A percentile compares a stretch with the other conserved stretches of the same genome.
Evolutionary conservation across 2,113 vertebrate genomes (phyloP).

Genomic region (western clawed frog (Xenopus tropicalis)): UCB_Xtro_10.0 CM004443.2:134940001-134940500

Average conservation of each 20-base stretch:
- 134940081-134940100: no score
- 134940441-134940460: constrained; percentile 83
- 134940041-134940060: no score
- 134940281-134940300: constrained; percentile 61
- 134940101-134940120: no score
- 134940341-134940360: neutral
- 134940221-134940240: constrained; percentile 73
- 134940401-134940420: constrained; percentile 69
- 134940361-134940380: no score
- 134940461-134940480: constrained; percentile 87
- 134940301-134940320: constrained; percentile 54
- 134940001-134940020: no score
- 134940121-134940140: no score
- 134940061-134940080: no score
- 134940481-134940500: constrained; percentile 72
- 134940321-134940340: neutral
- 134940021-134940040: no score
- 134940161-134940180: no score
- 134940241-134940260: constrained; percentile 60
- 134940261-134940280: constrained; percentile 56
- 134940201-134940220: no score
- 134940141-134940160: no score
- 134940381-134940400: neutral
- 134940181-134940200: no score
- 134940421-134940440: constrained; percentile 82